Percentiles rank a stretch among this genome's conserved stretches.
phyloP scores from a whole-genome alignment of 1,140 invertebrate species.

The Pollicipes pollicipes region DNA sequence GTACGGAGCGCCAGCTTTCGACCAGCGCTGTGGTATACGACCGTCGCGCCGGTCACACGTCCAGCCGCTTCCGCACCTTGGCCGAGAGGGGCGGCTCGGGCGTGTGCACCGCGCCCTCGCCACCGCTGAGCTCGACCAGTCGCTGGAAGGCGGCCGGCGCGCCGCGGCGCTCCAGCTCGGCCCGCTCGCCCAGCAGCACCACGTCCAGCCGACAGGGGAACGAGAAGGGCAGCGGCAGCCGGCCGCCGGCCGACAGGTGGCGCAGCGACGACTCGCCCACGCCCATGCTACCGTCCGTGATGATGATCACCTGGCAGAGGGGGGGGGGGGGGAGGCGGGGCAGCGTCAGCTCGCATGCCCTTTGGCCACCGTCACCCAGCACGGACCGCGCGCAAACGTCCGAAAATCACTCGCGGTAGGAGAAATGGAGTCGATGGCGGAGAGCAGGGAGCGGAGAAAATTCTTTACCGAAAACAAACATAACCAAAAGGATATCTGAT shows the following conservation, averaged over 20 bases:
- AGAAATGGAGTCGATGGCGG: no score
- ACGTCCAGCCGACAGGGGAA: conserved; percentile 64
- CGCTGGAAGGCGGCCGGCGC: conserved; percentile 31
- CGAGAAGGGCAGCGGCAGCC: conserved; percentile 50
- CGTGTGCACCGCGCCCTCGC: conserved; percentile 41
- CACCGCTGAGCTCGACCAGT: conserved; percentile 39
- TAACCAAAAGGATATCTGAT: no score
- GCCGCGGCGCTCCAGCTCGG: conserved; percentile 18
- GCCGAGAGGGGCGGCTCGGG: conserved; percentile 31
- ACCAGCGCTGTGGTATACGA: no score
- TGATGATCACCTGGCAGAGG: conserved; percentile 7
- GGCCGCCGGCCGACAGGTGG: neutral
- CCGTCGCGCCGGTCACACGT: no score
- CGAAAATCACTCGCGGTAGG: no score
- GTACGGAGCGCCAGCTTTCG: no score
- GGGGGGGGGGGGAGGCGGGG: conserved; percentile 19
- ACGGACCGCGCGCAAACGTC: no score
- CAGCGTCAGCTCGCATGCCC: no score
- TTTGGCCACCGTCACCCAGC: no score
- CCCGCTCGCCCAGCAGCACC: conserved; percentile 24
- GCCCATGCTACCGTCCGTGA: conserved; percentile 12
- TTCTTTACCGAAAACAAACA: no score
- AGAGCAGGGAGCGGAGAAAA: no score
- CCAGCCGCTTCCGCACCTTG: no score
- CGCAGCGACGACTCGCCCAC: neutral